Percentiles rank a stretch among this genome's conserved stretches.
Conservation (phyloP, 2,113 vertebrate genomes). For the Hyaena hyaena region DNA sequence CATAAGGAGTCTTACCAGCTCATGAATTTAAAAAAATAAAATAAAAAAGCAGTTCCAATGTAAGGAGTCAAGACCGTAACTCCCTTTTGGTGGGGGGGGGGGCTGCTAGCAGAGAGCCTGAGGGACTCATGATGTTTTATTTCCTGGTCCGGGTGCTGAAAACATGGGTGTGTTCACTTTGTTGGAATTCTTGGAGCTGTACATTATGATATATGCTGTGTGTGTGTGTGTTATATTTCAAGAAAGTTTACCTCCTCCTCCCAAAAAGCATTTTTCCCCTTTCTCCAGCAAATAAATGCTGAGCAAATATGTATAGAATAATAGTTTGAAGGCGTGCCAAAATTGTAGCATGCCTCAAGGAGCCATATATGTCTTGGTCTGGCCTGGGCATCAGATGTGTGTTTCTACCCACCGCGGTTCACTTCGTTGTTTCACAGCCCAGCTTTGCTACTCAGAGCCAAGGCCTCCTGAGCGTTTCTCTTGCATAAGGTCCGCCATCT, state of each 20-base stretch:
- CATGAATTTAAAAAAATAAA: not conserved
- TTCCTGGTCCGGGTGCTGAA: not conserved
- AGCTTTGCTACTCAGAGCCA: not conserved
- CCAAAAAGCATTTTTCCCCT: not conserved
- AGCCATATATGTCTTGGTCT: not conserved
- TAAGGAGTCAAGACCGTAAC: not conserved
- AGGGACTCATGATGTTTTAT: not conserved
- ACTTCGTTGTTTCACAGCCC: not conserved
- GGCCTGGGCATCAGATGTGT: not conserved
- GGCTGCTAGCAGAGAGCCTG: not conserved
- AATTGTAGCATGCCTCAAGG: not conserved
- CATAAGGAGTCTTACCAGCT: not conserved
- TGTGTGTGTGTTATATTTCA: not conserved
- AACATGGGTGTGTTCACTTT: not conserved
- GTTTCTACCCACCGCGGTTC: not conserved
- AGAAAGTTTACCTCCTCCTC: not conserved
- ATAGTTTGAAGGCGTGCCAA: not conserved
- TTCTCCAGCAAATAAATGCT: conserved; percentile 10
- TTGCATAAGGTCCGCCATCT: not conserved
- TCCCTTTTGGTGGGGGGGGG: not conserved
- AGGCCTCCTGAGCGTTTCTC: not conserved
- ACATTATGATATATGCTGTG: not conserved
- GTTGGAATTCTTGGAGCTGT: not conserved
- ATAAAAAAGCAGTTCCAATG: not conserved
- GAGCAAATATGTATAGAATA: not conserved